Evolutionary conservation across 2,888 invertebrate genomes (phyloP).

Genomic region (Pardosa pseudoannulata): DNA sequence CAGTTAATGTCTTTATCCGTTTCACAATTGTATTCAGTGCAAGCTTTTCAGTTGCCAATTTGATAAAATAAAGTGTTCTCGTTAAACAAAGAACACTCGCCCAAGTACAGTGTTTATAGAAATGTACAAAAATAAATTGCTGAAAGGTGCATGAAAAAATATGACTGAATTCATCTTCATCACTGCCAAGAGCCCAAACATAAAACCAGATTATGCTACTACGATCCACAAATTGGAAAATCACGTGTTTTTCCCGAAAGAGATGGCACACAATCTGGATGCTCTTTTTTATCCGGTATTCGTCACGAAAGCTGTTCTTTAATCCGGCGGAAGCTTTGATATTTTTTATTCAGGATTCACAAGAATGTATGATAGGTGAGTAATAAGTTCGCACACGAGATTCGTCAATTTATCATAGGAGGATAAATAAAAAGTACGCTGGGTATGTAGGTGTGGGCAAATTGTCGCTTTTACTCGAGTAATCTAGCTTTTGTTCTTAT

Average conservation of each 20-base stretch:
- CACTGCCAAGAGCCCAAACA: slow-evolving; percentile 51
- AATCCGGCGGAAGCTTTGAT: not conserved
- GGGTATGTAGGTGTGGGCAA: not conserved
- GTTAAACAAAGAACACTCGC: no score
- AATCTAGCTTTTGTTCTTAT: not conserved
- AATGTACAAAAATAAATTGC: slow-evolving; percentile 18
- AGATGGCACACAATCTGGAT: slow-evolving; percentile 6
- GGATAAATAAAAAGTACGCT: slow-evolving; percentile 20
- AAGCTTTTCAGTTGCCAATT: no score
- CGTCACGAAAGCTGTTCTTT: slow-evolving; percentile 15
- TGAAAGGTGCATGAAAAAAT: slow-evolving; percentile 40
- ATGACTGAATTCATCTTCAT: slow-evolving; percentile 60
- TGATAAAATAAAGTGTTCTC: no score
- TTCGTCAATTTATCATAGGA: slow-evolving; percentile 31
- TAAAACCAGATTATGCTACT: slow-evolving; percentile 34
- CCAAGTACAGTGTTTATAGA: no score
- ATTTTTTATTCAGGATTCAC: not conserved
- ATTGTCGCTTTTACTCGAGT: not conserved
- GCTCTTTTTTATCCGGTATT: slow-evolving; percentile 11
- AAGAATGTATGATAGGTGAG: slow-evolving; percentile 27
- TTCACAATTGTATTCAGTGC: no score
- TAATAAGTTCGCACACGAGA: slow-evolving; percentile 40
- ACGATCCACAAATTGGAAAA: slow-evolving; percentile 54
- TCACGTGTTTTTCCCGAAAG: slow-evolving; percentile 31
- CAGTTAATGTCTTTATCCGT: no score